A percentile compares a stretch with the other conserved stretches of the same genome.
Evolutionary conservation across 1,140 invertebrate species (phyloP).

Genomic region (Antheraea pernyi): DNA sequence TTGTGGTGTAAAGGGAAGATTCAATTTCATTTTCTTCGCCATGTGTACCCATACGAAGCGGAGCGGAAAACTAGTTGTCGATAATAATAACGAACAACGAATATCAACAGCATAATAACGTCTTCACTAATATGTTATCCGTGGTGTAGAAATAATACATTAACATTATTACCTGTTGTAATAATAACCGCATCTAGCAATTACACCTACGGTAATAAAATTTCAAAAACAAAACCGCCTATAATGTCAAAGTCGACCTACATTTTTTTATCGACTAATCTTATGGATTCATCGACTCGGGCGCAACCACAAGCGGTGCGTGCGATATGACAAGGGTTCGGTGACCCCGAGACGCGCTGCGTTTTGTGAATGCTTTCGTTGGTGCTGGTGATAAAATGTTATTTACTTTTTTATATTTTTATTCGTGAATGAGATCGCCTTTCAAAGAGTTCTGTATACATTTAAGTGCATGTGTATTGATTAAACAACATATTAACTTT

Average conservation of each 20-base stretch:
- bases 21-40: too few species aligned
- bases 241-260: background rate
- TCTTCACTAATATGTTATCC: too few species aligned
- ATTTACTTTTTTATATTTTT: slow-evolving; percentile 1
- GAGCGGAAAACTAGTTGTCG: too few species aligned
- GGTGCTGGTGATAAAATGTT: background rate
- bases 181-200: too few species aligned
- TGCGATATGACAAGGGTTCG: slow-evolving; percentile 3
- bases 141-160: too few species aligned
- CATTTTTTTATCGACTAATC: background rate
- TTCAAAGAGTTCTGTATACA: background rate
- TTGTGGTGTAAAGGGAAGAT: too few species aligned
- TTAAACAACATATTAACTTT: background rate
- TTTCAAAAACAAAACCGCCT: too few species aligned
- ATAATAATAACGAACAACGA: too few species aligned
- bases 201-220: too few species aligned
- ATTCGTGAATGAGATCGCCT: slow-evolving; percentile 1
- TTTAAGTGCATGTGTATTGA: background rate
- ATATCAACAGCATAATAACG: too few species aligned
- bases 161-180: too few species aligned
- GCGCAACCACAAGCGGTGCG: background rate
- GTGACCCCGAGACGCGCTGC: background rate
- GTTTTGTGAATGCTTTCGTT: slow-evolving; percentile 1
- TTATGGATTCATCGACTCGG: background rate
- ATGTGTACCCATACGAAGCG: too few species aligned